Evolutionary conservation across 2,113 vertebrate genomes (phyloP).

Genomic region (Carollia perspicillata): DNA sequence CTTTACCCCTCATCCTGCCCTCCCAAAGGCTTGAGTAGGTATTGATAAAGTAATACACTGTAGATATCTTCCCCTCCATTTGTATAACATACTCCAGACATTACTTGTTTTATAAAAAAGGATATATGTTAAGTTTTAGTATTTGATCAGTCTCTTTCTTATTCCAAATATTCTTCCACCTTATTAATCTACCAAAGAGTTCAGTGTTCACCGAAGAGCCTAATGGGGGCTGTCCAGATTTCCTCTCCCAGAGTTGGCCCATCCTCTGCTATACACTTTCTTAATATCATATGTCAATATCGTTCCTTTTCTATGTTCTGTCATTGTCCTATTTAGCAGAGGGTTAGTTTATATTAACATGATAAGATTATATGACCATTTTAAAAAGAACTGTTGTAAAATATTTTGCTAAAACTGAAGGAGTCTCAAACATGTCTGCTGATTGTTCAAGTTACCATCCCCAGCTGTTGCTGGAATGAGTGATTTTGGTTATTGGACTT

Average conservation of each 20-base stretch:
- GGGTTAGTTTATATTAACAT: neutral
- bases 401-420: neutral
- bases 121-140: neutral
- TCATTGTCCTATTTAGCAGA: neutral
- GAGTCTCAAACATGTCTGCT: neutral
- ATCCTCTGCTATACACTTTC: neutral
- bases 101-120: neutral
- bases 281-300: neutral
- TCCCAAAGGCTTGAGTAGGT: neutral
- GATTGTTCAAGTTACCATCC: neutral
- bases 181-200: neutral
- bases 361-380: neutral
- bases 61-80: neutral
- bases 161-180: neutral
- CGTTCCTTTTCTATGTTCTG: neutral
- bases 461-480: fast-evolving
- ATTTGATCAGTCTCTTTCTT: neutral
- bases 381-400: neutral
- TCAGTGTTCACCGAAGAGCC: neutral
- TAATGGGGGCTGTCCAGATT: too few species aligned
- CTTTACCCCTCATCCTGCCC: too few species aligned
- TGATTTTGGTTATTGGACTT: neutral
- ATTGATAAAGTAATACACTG: neutral
- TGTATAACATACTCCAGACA: neutral
- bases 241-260: neutral